Conservation (phyloP, 2,888 invertebrate species). For the Acanthosepion lycidas region DNA sequence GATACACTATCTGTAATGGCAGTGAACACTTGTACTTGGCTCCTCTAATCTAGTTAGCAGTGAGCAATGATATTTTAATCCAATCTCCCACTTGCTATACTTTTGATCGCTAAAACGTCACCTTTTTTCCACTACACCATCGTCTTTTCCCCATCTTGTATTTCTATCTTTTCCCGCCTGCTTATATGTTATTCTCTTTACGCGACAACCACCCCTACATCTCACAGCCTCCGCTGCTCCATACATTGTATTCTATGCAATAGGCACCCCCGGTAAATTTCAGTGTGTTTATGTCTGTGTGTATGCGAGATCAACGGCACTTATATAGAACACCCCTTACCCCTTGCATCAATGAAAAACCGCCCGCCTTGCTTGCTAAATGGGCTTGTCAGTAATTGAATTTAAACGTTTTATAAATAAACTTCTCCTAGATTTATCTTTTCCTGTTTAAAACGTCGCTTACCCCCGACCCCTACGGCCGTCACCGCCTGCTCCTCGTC, state of each 20-base stretch:
- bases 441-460: not conserved
- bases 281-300: not conserved
- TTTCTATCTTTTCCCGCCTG: not conserved
- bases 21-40: conserved; percentile 33
- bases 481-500: no score
- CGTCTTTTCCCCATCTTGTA: not conserved
- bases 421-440: not conserved
- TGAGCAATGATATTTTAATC: conserved; percentile 22
- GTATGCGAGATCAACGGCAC: not conserved
- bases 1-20: conserved; percentile 22
- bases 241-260: not conserved
- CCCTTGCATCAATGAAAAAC: not conserved
- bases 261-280: conserved; percentile 33
- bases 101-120: not conserved
- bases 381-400: not conserved
- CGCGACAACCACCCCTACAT: not conserved
- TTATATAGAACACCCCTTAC: not conserved
- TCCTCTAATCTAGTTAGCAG: not conserved
- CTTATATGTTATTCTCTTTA: not conserved
- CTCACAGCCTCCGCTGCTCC: not conserved
- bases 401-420: conserved; percentile 33
- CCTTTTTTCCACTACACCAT: no score
- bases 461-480: no score
- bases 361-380: not conserved
- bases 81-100: conserved; percentile 20